Percentiles rank a stretch among this genome's conserved stretches.
Evolutionary conservation across 2,113 vertebrate genomes (phyloP).

Genomic region (Mormoops blainvillei): DNA sequence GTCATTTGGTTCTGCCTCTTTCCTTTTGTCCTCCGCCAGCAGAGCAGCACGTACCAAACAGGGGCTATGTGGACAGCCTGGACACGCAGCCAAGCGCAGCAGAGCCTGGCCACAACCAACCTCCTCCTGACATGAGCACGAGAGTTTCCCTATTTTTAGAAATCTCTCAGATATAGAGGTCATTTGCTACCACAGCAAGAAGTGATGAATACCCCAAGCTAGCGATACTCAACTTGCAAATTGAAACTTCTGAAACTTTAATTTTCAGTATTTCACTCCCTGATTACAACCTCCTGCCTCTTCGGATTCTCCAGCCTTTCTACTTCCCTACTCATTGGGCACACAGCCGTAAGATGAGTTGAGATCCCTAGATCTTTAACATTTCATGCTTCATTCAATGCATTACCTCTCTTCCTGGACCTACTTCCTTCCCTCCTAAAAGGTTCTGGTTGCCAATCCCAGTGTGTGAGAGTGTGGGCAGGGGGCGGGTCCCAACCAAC

Average conservation of each 20-base stretch:
- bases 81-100: neutral
- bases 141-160: neutral
- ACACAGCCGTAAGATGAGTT: neutral
- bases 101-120: neutral
- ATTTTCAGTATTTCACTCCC: neutral
- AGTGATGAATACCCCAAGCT: no score
- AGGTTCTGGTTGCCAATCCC: neutral
- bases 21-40: neutral
- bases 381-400: neutral
- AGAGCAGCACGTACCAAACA: neutral
- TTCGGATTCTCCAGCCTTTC: neutral
- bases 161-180: neutral
- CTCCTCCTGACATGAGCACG: neutral
- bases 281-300: neutral
- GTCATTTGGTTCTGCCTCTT: neutral
- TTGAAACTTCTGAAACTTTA: neutral
- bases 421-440: neutral
- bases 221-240: neutral
- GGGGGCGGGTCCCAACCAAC: neutral
- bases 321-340: neutral
- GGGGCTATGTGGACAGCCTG: neutral
- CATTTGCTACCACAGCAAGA: neutral
- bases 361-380: neutral
- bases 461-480: neutral
- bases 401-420: neutral